Conservation (phyloP, 23 tunicate species). For the Oikopleura dioica region DNA sequence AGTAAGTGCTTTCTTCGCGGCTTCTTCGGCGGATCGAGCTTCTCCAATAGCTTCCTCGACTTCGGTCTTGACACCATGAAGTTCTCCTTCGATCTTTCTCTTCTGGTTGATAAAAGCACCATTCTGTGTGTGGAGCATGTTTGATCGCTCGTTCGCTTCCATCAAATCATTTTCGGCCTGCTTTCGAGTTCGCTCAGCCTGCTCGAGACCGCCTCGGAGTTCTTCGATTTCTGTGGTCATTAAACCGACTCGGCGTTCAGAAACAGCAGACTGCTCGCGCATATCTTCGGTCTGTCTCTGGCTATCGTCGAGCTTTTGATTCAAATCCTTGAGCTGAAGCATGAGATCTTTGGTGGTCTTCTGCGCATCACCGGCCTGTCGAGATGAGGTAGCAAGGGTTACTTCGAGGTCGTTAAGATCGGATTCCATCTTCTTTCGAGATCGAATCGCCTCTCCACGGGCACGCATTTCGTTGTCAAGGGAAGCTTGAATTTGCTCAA, state of each 20-base stretch:
- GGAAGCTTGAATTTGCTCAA: conserved; percentile 87
- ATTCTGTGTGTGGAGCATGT: too few relatives aligned
- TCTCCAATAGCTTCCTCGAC: conserved; percentile 53
- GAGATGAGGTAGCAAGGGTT: too few relatives aligned
- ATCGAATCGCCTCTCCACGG: conserved; percentile 77
- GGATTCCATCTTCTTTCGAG: too few relatives aligned
- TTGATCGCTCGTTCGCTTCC: too few relatives aligned
- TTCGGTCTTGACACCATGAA: conserved; percentile 46
- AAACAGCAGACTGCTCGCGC: conserved; percentile 53
- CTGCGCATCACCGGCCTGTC: too few relatives aligned
- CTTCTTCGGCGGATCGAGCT: conserved; percentile 95
- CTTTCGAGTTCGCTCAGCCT: conserved; percentile 88
- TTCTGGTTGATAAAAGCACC: conserved; percentile 93
- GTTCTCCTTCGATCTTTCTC: conserved; percentile 59
- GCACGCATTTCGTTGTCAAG: too few relatives aligned
- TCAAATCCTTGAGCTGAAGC: conserved; percentile 56
- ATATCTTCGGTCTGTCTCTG: conserved; percentile 38
- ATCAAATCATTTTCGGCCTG: too few relatives aligned
- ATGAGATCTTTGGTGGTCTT: too few relatives aligned
- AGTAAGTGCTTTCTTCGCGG: conserved; percentile 77
- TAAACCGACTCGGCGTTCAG: conserved; percentile 58
- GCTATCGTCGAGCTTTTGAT: conserved; percentile 47
- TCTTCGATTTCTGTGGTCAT: conserved; percentile 69
- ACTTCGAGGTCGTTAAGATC: conserved; percentile 55
- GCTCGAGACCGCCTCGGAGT: conserved; percentile 53